Conservation (phyloP, 2,797 vertebrate genomes). For the Oryzias dopingdopingensis region DNA sequence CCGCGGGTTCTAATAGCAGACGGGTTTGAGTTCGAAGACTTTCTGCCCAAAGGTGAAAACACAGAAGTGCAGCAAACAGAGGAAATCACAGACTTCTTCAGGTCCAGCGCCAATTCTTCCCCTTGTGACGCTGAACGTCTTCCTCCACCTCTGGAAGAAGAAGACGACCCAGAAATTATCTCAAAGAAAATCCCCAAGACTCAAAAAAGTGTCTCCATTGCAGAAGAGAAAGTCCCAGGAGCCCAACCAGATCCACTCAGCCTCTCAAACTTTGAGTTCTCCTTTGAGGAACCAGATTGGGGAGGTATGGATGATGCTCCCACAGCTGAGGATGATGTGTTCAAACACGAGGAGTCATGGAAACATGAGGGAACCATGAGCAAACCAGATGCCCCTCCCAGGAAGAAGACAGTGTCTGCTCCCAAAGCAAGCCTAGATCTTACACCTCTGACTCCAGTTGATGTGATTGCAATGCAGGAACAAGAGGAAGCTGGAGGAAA, state of each 20-base stretch:
- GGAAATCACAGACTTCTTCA: conserved; percentile 78
- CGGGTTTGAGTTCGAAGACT: conserved; percentile 46
- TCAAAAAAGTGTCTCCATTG: conserved; percentile 35
- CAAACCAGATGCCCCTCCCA: conserved; percentile 59
- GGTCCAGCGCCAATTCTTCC: conserved; percentile 72
- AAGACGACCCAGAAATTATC: conserved; percentile 33
- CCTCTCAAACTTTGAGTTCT: conserved; percentile 47
- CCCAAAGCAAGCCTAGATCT: conserved; percentile 68
- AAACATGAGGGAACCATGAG: conserved; percentile 23
- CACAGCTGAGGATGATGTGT: neutral
- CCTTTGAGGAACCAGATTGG: conserved; percentile 66
- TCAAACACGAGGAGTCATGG: conserved; percentile 8
- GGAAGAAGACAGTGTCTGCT: conserved; percentile 46
- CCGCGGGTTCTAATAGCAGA: conserved; percentile 47
- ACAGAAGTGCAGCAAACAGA: conserved; percentile 26
- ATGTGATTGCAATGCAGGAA: conserved; percentile 28
- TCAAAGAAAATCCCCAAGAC: conserved; percentile 39
- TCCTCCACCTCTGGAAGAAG: conserved; percentile 21
- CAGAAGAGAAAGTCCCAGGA: conserved; percentile 22
- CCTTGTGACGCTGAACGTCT: conserved; percentile 66
- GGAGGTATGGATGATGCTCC: conserved; percentile 35
- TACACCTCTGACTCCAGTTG: conserved; percentile 62
- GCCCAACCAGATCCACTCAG: conserved; percentile 24
- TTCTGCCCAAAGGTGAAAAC: conserved; percentile 25
- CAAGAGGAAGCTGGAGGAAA: conserved; percentile 45